phyloP scores from a whole-genome alignment of 2,888 invertebrate species.

The Euphydryas editha region DNA sequence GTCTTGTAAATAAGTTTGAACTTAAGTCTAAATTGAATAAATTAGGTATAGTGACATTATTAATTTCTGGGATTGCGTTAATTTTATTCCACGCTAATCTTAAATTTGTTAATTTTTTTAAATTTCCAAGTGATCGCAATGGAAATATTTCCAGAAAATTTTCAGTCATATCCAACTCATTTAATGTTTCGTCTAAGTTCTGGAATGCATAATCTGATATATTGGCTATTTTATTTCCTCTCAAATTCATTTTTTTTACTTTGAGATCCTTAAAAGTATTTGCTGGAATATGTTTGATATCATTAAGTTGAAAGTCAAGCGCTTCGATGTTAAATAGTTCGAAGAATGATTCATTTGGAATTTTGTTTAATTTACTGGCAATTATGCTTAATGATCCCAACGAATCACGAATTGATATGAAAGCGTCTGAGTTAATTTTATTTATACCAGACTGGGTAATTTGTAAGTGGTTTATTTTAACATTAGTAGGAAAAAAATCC shows the following conservation, averaged over 20 bases:
- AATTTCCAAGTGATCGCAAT: constrained; percentile 88
- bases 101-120: constrained; percentile 88
- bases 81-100: constrained; percentile 93
- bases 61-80: constrained; percentile 88
- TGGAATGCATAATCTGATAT: constrained; percentile 93
- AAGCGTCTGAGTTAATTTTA: constrained; percentile 87
- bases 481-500: constrained; percentile 88
- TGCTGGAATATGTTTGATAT: constrained; percentile 91
- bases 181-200: constrained; percentile 89
- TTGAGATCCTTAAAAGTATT: constrained; percentile 93
- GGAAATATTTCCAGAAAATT: constrained; percentile 94
- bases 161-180: constrained; percentile 93
- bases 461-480: constrained; percentile 89
- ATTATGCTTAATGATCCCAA: constrained; percentile 90
- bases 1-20: constrained; percentile 91
- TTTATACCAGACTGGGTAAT: constrained; percentile 90
- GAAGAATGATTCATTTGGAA: constrained; percentile 90
- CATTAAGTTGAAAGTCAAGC: constrained; percentile 93
- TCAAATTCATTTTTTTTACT: constrained; percentile 91
- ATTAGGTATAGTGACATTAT: constrained; percentile 88
- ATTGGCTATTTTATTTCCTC: constrained; percentile 91
- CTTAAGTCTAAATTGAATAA: constrained; percentile 92
- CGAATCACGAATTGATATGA: constrained; percentile 86
- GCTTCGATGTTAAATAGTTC: constrained; percentile 88
- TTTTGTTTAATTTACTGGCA: constrained; percentile 88